Evolutionary conservation across 2,113 vertebrate species (phyloP).

Genomic region (Coturnix japonica): DNA sequence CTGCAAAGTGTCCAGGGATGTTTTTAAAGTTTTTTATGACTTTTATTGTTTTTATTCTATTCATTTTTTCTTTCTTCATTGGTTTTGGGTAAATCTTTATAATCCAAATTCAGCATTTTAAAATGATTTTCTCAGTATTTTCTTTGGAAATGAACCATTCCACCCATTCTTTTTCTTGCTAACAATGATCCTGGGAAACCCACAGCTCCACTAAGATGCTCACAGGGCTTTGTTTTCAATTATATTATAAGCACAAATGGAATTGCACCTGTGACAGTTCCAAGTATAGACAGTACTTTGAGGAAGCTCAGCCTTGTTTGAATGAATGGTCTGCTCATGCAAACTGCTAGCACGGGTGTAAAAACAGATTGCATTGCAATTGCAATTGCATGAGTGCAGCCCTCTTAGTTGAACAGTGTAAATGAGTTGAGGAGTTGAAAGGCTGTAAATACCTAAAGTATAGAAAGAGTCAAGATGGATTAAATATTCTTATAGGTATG

Average conservation of each 20-base stretch:
- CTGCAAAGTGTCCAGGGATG: not conserved
- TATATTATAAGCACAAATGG: not conserved
- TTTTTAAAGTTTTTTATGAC: not conserved
- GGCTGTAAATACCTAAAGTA: not conserved
- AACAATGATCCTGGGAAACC: not conserved
- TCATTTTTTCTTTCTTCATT: not conserved
- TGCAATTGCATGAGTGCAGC: not conserved
- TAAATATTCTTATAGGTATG: accelerated
- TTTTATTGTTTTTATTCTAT: not conserved
- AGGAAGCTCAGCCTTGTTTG: not conserved
- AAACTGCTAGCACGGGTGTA: not conserved
- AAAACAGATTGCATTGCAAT: not conserved
- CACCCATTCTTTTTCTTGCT: not conserved
- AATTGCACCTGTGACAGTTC: not conserved
- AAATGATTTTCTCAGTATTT: not conserved
- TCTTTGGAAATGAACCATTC: not conserved
- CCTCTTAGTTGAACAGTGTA: not conserved
- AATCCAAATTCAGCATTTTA: not conserved
- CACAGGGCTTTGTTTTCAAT: not conserved
- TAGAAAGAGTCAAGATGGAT: not conserved
- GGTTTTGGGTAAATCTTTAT: not conserved
- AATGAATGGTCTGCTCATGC: not conserved
- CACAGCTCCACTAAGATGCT: not conserved
- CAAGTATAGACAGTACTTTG: not conserved
- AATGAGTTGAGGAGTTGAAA: not conserved